Evolutionary conservation across 2,113 vertebrate species (phyloP), one percentile per base, ranked within the genome.

Genomic region (Actenoides lindsayi): DNA sequence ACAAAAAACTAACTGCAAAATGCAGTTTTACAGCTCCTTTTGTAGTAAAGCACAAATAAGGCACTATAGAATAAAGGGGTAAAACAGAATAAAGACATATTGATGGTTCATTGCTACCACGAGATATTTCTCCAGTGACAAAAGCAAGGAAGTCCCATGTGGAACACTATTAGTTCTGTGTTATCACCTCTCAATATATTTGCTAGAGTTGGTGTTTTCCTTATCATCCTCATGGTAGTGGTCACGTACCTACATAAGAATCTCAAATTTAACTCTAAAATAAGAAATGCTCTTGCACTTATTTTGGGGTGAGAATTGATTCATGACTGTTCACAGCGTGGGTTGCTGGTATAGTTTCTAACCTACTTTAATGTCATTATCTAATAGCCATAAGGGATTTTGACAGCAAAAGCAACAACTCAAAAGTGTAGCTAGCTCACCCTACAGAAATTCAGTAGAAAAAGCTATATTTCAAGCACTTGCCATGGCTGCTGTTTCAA

Each of bases 271-370:
- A 60, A 41, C 20, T 83, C 30, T 28, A 6, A 81, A 77, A 78
- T 30, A 42, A 88, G 5, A 57, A 90, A 56, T 67, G 12, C 4
- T 81, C 33, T 85, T 87, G 27, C 46, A 68, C 53, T 93, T 33
- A 57, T 89, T 95, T 95, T 85, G 48, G 37, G n/a, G 68, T 70
- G 89, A 42, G 46, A 93, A 95, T 82, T 71, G 75, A 73, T 75
- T 83, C 74, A 48, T 37, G 50, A n/a, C 59, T 94, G 24, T 53
- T 91, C 74, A 73, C 69, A 82, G 53, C 33, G 70, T 81, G 73
- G 37, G 56, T n/a, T 84, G 31, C 64, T 53, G 9, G n/a, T 71
- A 57, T 30, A 62, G 50, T 53, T 84, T 89, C 76, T 79, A 75
- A 68, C 35, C 18, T 63, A 81, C 35, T 68, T 89, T 89, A 83